A percentile compares a stretch with the other conserved stretches of the same genome.
Evolutionary conservation across 2,888 invertebrate genomes (phyloP).

Genomic region (Dicyrtoma fusca): DNA sequence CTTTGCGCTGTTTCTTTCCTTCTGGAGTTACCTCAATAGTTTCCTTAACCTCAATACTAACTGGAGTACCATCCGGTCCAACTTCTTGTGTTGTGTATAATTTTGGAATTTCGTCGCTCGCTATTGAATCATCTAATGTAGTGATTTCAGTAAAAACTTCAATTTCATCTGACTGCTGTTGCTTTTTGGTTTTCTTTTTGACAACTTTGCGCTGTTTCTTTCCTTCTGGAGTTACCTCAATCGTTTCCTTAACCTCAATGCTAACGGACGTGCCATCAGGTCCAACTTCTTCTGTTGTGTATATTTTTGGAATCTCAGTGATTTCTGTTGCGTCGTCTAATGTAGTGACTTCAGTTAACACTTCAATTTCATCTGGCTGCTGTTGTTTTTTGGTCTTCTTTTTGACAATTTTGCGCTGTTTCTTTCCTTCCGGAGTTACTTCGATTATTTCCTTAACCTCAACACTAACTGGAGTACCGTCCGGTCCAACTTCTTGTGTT

Average conservation of each 20-base stretch:
- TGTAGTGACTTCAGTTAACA: background rate
- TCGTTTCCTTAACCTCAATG: conserved; percentile 38
- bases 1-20: background rate
- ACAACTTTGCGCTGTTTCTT: conserved; percentile 11
- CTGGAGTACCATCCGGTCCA: background rate
- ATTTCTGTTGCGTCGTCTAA: background rate
- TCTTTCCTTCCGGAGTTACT: conserved; percentile 2
- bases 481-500: conserved; percentile 11
- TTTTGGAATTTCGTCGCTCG: too few species aligned
- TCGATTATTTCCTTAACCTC: conserved; percentile 14
- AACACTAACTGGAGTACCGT: conserved; percentile 4
- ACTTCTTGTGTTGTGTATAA: background rate
- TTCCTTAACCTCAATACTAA: background rate
- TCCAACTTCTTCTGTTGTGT: background rate
- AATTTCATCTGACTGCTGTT: too few species aligned
- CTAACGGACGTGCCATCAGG: background rate
- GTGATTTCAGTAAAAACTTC: too few species aligned
- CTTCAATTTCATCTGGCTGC: background rate
- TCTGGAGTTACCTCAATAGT: background rate
- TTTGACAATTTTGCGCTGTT: background rate
- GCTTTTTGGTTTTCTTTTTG: background rate
- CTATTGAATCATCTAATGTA: too few species aligned
- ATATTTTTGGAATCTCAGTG: conserved; percentile 17
- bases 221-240: conserved; percentile 27
- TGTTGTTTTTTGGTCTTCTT: background rate